phyloP scores from a whole-genome alignment of 2,888 invertebrate species.

The Archips xylosteana region DNA sequence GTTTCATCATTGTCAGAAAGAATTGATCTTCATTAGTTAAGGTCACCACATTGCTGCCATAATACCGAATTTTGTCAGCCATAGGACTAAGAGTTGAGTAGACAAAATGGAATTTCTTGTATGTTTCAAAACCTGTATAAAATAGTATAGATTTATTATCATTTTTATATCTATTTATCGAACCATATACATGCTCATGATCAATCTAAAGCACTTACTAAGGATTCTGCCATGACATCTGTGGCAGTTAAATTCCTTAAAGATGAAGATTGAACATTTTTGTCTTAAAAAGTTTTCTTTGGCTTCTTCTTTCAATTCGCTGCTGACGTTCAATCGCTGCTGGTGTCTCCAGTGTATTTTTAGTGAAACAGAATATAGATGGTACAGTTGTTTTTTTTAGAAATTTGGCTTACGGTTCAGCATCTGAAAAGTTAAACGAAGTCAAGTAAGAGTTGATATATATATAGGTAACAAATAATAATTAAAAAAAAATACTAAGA shows the following conservation, averaged over 20 bases:
- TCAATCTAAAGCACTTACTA: neutral
- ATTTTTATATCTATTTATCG: slow-evolving; percentile 22
- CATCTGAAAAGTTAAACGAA: slow-evolving; percentile 9
- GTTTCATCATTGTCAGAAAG: slow-evolving; percentile 37
- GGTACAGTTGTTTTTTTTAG: slow-evolving; percentile 27
- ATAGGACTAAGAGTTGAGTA: slow-evolving; percentile 37
- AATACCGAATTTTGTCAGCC: slow-evolving; percentile 11
- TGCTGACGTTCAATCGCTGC: slow-evolving; percentile 15
- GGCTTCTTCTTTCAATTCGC: slow-evolving; percentile 11
- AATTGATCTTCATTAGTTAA: neutral
- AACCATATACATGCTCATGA: slow-evolving; percentile 6
- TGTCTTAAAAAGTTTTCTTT: slow-evolving; percentile 11
- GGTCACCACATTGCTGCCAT: neutral
- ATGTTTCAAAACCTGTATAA: slow-evolving; percentile 34
- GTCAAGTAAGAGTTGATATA: neutral
- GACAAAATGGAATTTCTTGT: slow-evolving; percentile 26
- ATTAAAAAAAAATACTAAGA: slow-evolving; percentile 4
- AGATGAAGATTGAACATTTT: neutral
- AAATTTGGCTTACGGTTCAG: slow-evolving; percentile 13
- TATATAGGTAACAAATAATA: neutral
- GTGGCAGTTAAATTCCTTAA: neutral
- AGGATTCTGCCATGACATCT: neutral
- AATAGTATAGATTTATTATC: neutral
- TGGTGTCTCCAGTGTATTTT: neutral
- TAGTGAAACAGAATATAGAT: slow-evolving; percentile 16